A percentile compares a stretch with the other conserved stretches of the same genome.
These are phyloP conservation scores for Cephus sareptanus DNA, from an alignment of 2,888 invertebrate genomes.

Conservation along the genomic window DNA sequence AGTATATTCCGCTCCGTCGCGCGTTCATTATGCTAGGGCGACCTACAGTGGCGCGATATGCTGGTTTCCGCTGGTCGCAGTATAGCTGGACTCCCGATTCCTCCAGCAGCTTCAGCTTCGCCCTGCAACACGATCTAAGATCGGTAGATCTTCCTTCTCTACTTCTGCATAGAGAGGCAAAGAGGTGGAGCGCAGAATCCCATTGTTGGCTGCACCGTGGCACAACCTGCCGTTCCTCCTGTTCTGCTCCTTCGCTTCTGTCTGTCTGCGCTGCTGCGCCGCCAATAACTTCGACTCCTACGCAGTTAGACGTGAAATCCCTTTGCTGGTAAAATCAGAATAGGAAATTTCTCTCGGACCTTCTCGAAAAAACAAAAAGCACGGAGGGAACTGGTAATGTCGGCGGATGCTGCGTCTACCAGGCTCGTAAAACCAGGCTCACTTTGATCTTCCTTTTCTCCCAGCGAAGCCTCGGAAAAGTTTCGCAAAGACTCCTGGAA, in stretches of 20 bases:
- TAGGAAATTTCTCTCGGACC: not conserved
- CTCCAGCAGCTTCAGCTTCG: not conserved
- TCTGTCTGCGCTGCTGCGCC: not conserved
- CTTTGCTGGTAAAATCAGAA: not conserved
- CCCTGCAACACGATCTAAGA: not conserved
- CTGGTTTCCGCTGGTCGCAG: not conserved
- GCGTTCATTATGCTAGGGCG: conserved; percentile 42
- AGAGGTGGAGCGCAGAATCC: not conserved
- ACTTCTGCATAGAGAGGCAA: not conserved
- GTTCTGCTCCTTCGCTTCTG: not conserved
- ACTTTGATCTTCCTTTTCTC: conserved; percentile 42
- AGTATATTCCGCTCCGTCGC: conserved; percentile 45
- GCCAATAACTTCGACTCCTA: too few species aligned
- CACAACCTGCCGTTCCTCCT: not conserved
- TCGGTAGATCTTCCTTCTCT: not conserved
- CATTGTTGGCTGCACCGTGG: conserved; percentile 1
- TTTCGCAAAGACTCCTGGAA: conserved; percentile 16
- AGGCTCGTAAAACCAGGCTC: conserved; percentile 41
- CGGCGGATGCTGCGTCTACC: conserved; percentile 33
- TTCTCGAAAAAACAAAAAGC: conserved; percentile 6
- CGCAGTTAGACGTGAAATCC: not conserved
- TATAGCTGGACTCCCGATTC: not conserved
- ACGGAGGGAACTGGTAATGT: conserved; percentile 19
- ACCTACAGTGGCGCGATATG: not conserved
- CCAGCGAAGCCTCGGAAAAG: not conserved